Evolutionary conservation across 2,113 vertebrate species (phyloP).

Genomic region (Neomonachus schauinslandi): DNA sequence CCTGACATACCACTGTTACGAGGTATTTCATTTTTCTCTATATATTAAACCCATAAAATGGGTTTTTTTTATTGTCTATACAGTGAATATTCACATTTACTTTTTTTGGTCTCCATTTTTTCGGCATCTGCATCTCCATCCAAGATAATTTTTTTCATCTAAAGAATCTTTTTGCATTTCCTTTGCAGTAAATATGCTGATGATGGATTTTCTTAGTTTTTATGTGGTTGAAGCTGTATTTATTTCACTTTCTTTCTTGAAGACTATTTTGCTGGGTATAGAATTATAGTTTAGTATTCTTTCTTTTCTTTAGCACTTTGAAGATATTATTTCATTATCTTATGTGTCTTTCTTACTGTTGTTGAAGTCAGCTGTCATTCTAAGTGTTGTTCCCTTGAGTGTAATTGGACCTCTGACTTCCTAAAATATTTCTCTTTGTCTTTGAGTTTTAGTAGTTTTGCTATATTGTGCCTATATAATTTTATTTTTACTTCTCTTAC

Average conservation of each 20-base stretch:
- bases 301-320: neutral
- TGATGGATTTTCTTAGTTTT: neutral
- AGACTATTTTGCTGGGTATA: constrained; percentile 1
- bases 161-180: neutral
- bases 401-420: neutral
- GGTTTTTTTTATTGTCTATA: neutral
- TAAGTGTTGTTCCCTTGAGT: neutral
- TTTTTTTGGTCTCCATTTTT: neutral
- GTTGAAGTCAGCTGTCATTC: neutral
- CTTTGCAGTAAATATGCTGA: neutral
- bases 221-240: neutral
- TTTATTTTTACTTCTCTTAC: neutral
- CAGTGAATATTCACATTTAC: neutral
- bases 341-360: neutral
- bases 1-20: neutral
- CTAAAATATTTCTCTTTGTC: neutral
- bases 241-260: neutral
- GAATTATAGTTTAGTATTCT: neutral
- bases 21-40: neutral
- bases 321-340: neutral
- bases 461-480: neutral
- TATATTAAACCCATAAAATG: neutral
- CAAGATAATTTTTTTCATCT: constrained; percentile 8
- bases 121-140: neutral
- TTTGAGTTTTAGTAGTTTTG: constrained; percentile 23